Base-by-base conservation (phyloP, 2,113 vertebrate species). In the Astur gentilis region DNA sequence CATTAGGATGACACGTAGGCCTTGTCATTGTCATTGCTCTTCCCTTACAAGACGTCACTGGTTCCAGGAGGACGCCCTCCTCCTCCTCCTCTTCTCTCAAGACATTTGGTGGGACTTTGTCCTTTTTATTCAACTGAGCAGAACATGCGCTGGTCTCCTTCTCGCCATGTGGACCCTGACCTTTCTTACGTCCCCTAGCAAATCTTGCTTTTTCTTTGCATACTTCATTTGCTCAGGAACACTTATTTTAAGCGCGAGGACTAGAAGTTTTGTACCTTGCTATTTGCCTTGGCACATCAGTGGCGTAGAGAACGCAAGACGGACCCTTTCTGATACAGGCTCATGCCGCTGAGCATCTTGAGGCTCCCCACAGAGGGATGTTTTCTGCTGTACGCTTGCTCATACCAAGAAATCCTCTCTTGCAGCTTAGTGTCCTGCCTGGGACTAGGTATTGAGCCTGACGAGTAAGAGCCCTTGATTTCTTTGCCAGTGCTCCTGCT, bases 221-320 rank as follows among this genome's bases (percentile, higher is more conserved):
- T 42, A 3, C 75, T 49, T 36, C 13, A 1, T 72, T 57, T 36
- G 14, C 52, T 82, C 60, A 52, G 52, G 34, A 81, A 29, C 73
- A 27, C 32, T 60, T 20, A 16, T 13, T 83, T 57, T 17, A 52
- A 40, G 42, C 2, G 0, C 8, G 32, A 77, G 21, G 49, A 34
- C 66, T 47, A 45, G 54, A 42, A 34, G 22, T 42, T 21, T 3
- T 0, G 2, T 22, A 34, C 40, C 27, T 44, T 64, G 47, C 52
- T 89, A 0, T 71, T 32, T 52, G 27, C 49, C 10, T 10, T 34
- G 54, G 64, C 57, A 31, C 2, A 0, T 6, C 1, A 1, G 31
- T 47, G 57, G 36, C 8, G 16, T 19, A 31, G 25, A 34, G 78
- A 42, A 38, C 2, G 7, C 44, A 13, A 29, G 70, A 4, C 6